Evolutionary conservation across 2,113 vertebrate genomes (phyloP), one percentile per base, ranked within the genome.

Genomic region (Neodon shergylaensis): DNA sequence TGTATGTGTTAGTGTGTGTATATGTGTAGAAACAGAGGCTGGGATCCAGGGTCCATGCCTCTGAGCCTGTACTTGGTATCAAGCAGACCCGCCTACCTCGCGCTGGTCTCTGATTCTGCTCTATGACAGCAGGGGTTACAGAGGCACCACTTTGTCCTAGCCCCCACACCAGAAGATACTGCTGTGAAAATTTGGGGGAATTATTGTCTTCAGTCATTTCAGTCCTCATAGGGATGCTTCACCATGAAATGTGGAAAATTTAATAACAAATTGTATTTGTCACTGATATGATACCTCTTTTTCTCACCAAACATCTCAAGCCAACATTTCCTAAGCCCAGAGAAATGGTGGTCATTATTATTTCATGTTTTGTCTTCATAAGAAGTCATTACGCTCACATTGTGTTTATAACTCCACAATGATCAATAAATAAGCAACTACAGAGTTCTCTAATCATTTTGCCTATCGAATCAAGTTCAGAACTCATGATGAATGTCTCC

Each of bases 291-390:
- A 58, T 77, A 76, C 10, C 7, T 68, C 85, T 85, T 58, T 68
- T 28, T 70, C 31, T 86, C 24, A 33, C 86, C 0, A 94, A 97
- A 83, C 36, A 49, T 49, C 49, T 49, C 31, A 82, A 94, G 28
- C 8, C 82, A 92, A 82, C 14, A 22, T 84, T 94, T 92, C 36
- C 44, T 83, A 94, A 95, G 89, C 47, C 22, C 24, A 89, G 24
- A 88, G 2, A 79, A 84, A 49, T 77, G 22, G 1, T 33, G 52
- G 47, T 74, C 39, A 86, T 94, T 88, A 17, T 74, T 88, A 72
- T 89, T 86, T 86, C 47, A 66, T 92, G 31, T 42, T 83, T 83
- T 93, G n/a, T 58, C 42, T 83, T 86, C 70, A 72, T 91, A 63
- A 94, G 36, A 93, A 61, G 5, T 70, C n/a, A 78, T 89, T 58